Evolutionary conservation across 1,140 invertebrate genomes (phyloP).

Genomic region (Meloidogyne hapla): DNA sequence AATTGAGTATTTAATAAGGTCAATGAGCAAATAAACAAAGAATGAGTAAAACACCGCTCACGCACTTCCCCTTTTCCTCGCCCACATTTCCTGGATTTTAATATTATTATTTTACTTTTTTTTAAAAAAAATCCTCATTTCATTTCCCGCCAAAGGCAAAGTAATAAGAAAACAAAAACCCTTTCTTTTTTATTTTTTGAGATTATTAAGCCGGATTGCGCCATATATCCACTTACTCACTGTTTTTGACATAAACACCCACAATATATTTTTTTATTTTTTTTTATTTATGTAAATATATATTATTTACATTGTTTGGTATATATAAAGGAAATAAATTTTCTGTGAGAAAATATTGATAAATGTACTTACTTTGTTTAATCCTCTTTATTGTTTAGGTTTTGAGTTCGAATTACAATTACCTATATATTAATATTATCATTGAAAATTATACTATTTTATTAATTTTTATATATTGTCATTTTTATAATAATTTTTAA

Average conservation of each 20-base stretch:
- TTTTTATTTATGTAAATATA: not conserved
- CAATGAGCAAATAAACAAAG: not conserved
- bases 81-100: slow-evolving; percentile 3
- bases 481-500: no score
- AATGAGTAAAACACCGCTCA: not conserved
- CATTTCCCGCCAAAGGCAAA: not conserved
- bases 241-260: not conserved
- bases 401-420: not conserved
- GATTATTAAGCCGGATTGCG: not conserved
- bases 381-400: no score
- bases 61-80: not conserved
- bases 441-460: no score
- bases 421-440: not conserved
- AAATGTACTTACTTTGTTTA: not conserved
- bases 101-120: not conserved
- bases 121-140: not conserved
- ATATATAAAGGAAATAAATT: not conserved
- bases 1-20: not conserved
- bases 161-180: not conserved
- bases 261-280: not conserved
- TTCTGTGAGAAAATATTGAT: not conserved
- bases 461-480: no score
- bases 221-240: not conserved
- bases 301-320: not conserved
- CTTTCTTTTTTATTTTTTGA: not conserved